Evolutionary conservation across 2,888 invertebrate species (phyloP).

Genomic region (Catocala fraxini): DNA sequence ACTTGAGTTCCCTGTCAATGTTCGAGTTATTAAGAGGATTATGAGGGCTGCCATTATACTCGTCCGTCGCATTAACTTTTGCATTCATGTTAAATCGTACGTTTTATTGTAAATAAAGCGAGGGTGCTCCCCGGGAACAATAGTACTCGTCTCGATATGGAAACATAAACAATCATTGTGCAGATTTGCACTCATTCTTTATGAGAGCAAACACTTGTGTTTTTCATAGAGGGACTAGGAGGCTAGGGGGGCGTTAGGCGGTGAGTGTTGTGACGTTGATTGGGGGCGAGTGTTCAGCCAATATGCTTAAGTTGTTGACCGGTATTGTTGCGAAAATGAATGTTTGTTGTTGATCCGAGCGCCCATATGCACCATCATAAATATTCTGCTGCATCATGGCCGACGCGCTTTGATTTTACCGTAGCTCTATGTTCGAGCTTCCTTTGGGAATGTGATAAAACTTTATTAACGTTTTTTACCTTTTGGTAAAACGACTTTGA

Average conservation of each 20-base stretch:
- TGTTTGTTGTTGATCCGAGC: conserved; percentile 67
- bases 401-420: conserved; percentile 26
- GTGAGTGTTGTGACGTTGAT: conserved; percentile 78
- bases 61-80: conserved; percentile 76
- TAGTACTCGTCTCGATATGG: conserved; percentile 75
- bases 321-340: conserved; percentile 82
- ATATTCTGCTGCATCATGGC: conserved; percentile 44
- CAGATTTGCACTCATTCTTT: conserved; percentile 85
- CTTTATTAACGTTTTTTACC: conserved; percentile 19
- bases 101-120: conserved; percentile 76
- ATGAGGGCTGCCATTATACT: conserved; percentile 68
- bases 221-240: conserved; percentile 58
- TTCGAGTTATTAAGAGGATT: conserved; percentile 64
- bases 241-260: conserved; percentile 52
- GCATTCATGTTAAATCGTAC: conserved; percentile 83
- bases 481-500: background rate
- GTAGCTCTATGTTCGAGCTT: conserved; percentile 26
- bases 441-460: conserved; percentile 32
- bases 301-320: conserved; percentile 81
- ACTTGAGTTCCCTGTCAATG: conserved; percentile 79
- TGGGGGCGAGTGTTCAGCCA: conserved; percentile 83
- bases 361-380: conserved; percentile 56
- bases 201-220: conserved; percentile 85
- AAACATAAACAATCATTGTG: conserved; percentile 85
- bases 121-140: conserved; percentile 66